phyloP scores from a whole-genome alignment of 2,888 invertebrate species.

The Brachycybe producta region DNA sequence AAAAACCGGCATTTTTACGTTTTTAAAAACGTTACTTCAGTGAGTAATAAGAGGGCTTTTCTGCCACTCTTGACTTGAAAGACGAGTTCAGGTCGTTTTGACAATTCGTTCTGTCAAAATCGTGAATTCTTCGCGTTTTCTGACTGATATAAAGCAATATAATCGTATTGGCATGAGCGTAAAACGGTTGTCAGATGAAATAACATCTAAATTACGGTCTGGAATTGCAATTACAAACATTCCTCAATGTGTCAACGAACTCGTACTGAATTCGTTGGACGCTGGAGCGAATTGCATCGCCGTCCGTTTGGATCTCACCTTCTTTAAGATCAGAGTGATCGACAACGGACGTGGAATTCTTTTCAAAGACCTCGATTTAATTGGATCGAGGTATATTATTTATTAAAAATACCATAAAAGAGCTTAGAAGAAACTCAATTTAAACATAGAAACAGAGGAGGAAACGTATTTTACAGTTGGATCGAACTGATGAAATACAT shows the following conservation, averaged over 20 bases:
- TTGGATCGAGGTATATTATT: slow-evolving; percentile 42
- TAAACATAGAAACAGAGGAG: background rate
- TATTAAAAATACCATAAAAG: background rate
- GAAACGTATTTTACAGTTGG: background rate
- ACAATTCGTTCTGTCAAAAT: too few relatives aligned
- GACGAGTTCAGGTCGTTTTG: too few relatives aligned
- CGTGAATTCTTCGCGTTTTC: too few relatives aligned
- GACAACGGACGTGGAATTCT: slow-evolving; percentile 61
- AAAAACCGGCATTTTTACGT: too few relatives aligned
- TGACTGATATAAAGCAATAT: too few relatives aligned
- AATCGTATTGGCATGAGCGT: too few relatives aligned
- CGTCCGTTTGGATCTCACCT: slow-evolving; percentile 47
- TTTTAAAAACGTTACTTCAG: too few relatives aligned
- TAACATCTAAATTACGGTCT: slow-evolving; percentile 44
- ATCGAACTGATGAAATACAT: background rate
- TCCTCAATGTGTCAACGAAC: slow-evolving; percentile 48
- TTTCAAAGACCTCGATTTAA: slow-evolving; percentile 40
- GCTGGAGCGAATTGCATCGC: slow-evolving; percentile 55
- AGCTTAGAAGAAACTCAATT: background rate
- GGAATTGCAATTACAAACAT: slow-evolving; percentile 44
- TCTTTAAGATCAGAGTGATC: slow-evolving; percentile 53
- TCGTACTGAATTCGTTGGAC: slow-evolving; percentile 55
- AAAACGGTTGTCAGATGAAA: slow-evolving; percentile 31
- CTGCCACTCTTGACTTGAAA: too few relatives aligned
- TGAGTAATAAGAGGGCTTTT: too few relatives aligned